Percentiles rank a stretch among this genome's conserved stretches.
Conservation (phyloP, 2,113 vertebrate genomes). For the Campylomormyrus tamandua region DNA sequence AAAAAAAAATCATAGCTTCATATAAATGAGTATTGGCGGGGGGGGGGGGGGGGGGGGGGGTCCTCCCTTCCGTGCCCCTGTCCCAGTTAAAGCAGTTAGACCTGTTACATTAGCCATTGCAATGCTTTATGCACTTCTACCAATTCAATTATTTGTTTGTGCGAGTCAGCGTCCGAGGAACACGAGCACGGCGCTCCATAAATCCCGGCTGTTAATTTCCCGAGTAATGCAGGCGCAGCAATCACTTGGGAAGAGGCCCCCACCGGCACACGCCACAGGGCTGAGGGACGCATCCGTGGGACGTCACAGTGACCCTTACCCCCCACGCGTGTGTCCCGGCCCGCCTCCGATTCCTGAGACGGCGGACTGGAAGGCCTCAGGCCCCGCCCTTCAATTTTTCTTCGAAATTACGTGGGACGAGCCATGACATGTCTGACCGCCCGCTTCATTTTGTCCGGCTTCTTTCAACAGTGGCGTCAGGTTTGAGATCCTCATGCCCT, state of each 20-base stretch:
- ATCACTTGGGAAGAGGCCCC: constrained; percentile 73
- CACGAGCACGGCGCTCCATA: constrained; percentile 61
- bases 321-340: constrained; percentile 62
- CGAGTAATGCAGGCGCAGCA: constrained; percentile 73
- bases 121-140: constrained; percentile 72
- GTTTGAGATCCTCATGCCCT: not conserved
- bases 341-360: constrained; percentile 82
- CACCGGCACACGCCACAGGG: constrained; percentile 61
- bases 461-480: constrained; percentile 36
- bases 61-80: constrained; percentile 46
- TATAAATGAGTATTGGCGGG: not conserved
- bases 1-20: not conserved
- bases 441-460: constrained; percentile 35
- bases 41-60: constrained; percentile 3
- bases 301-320: constrained; percentile 67
- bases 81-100: constrained; percentile 67
- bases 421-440: constrained; percentile 67
- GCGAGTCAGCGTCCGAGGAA: constrained; percentile 54
- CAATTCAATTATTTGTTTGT: constrained; percentile 82
- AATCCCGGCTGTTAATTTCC: constrained; percentile 79
- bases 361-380: constrained; percentile 74
- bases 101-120: constrained; percentile 69
- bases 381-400: constrained; percentile 28
- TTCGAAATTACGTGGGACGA: constrained; percentile 71
- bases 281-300: constrained; percentile 67